These are phyloP conservation scores for Arion vulgaris DNA, from an alignment of 1,140 invertebrate species.

Conservation along the genomic window DNA sequence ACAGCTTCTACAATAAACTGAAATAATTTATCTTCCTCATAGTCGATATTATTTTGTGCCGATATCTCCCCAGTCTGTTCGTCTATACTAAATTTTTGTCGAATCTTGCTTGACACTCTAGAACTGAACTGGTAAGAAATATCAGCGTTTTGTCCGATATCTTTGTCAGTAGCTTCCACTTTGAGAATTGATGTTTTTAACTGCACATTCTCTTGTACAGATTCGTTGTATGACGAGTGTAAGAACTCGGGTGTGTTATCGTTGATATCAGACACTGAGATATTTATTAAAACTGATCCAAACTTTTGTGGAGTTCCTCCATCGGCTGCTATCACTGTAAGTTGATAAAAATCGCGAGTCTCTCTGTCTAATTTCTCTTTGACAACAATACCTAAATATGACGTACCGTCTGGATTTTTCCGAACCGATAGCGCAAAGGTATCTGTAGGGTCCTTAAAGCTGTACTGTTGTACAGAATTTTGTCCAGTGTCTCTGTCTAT, in stretches of 20 bases:
- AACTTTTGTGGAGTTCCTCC: conserved; percentile 56
- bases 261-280: conserved; percentile 77
- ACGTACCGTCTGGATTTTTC: conserved; percentile 53
- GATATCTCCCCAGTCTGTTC: conserved; percentile 56
- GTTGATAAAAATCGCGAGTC: conserved; percentile 51
- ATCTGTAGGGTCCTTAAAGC: conserved; percentile 40
- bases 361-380: conserved; percentile 57
- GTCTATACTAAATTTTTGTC: conserved; percentile 86
- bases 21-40: conserved; percentile 77
- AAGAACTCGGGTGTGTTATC: conserved; percentile 64
- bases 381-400: conserved; percentile 55
- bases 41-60: conserved; percentile 79
- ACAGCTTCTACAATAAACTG: conserved; percentile 56
- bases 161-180: conserved; percentile 59
- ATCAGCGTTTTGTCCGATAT: conserved; percentile 64
- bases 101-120: conserved; percentile 91
- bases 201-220: conserved; percentile 78
- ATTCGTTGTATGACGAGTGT: conserved; percentile 72
- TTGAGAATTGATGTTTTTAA: conserved; percentile 50
- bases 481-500: conserved; percentile 59
- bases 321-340: conserved; percentile 58
- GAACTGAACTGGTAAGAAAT: conserved; percentile 80
- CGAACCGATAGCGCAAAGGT: conserved; percentile 51
- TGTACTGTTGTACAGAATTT: conserved; percentile 53
- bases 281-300: conserved; percentile 57